Evolutionary conservation across 2,113 vertebrate species (phyloP), one percentile per base, ranked within the genome.

Genomic region (Amphiprion percula): DNA sequence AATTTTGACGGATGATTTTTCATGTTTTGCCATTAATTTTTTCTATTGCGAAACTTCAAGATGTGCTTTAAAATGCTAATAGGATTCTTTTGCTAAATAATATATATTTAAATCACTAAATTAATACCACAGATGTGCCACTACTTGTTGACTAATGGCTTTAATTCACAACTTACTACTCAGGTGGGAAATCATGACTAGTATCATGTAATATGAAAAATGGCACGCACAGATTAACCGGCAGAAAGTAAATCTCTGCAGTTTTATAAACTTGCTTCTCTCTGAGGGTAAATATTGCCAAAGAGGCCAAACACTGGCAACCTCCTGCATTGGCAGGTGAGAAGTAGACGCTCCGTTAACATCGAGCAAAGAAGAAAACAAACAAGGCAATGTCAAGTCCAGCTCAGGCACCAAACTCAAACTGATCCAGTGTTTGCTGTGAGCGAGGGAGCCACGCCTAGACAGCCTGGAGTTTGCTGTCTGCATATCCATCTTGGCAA

Each of bases 401-500:
- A 60, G 63, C 69, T 83, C 7, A 61, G 68, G 79, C 66, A 53
- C 37, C 26, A 12, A 49, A 56, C 77, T 72, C 78, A 58, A 26
- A 26, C 73, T 79, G 69, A 83, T 80, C 76, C 79, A 21, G 73
- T 90, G 77, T 92, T 92, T 91, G 88, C 86, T 64, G 54, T 80
- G 79, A 85, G 66, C 56, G 19, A 62, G 60, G 15, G 60, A 77
- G 71, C 86, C 89, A 86, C 89, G 74, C 92, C 92, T 87, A 65
- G 69, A 67, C 87, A 77, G 79, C 76, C 63, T 47, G 1, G 74
- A 89, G 90, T 89, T 91, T 88, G 77, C 89, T 60, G 82, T 82
- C 84, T 82, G 68, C 87, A 88, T 73, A 92, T 92, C 86, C 89
- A 90, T 93, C 89, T 92, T 92, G 90, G 87, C 92, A 82, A 77